These are phyloP conservation scores for Myopa testacea DNA, from an alignment of 2,888 invertebrate genomes.

Conservation along the genomic window DNA sequence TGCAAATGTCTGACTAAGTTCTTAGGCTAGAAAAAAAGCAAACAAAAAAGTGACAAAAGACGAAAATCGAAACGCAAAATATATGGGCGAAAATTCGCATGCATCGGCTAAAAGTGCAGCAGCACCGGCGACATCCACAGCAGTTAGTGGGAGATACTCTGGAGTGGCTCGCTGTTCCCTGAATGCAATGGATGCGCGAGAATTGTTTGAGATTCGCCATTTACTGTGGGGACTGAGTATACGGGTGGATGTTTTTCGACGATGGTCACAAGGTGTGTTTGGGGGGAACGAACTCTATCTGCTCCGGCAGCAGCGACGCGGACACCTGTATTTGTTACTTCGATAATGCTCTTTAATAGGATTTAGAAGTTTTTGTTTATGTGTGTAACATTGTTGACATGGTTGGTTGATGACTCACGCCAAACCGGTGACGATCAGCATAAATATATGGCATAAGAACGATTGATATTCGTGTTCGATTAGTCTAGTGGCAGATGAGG, in stretches of 20 bases:
- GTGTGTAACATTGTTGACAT: conserved; percentile 24
- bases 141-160: too few relatives aligned
- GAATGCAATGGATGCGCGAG: conserved; percentile 71
- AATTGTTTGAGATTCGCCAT: conserved; percentile 79
- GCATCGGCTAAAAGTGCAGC: conserved; percentile 47
- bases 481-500: too few relatives aligned
- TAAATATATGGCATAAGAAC: too few relatives aligned
- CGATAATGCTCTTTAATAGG: not conserved
- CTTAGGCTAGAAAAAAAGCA: conserved; percentile 28
- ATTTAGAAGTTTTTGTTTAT: not conserved
- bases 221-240: conserved; percentile 88
- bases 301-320: not conserved
- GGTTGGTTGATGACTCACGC: conserved; percentile 27
- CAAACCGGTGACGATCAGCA: not conserved
- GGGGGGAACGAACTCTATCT: conserved; percentile 7
- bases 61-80: conserved; percentile 27
- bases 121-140: too few relatives aligned
- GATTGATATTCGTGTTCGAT: too few relatives aligned
- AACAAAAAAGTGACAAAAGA: conserved; percentile 44
- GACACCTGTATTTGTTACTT: not conserved
- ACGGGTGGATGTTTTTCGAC: conserved; percentile 87
- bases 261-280: conserved; percentile 87
- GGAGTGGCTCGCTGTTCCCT: too few relatives aligned
- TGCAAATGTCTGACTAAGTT: conserved; percentile 30
- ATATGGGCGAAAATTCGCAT: conserved; percentile 62